Base-by-base conservation (phyloP, 1,140 invertebrate species). In the Lepidostoma basale region DNA sequence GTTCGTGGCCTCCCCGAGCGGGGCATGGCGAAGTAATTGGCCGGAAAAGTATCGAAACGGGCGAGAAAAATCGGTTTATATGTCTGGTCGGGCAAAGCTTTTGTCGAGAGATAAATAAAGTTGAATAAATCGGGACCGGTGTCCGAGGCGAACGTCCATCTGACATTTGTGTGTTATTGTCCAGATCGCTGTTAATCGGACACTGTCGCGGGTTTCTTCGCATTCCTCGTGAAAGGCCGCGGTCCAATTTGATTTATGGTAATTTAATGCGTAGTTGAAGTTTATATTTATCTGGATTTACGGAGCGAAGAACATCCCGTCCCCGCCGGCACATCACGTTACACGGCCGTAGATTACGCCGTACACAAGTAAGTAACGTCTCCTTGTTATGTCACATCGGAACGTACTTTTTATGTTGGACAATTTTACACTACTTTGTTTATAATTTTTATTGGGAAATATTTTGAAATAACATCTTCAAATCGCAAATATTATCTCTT, bases 91-190 rank as follows among this genome's bases (percentile, higher is more conserved):
- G 75, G 78, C 76, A 73, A 75, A 77, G 79, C 81, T 81, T 80
- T 83, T 83, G 79, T 81, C 79, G 78, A 75, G 77, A 79, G 78
- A 80, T 82, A 82, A 81, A 62, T 62, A 80, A 76, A 82, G 80
- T 62, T 79, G 79, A 82, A 82, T 76, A 79, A 78, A 77, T 80
- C 78, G 75, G 23, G 52, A 22, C 42, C 44, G 39, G 47, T 49
- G 22, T 60, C 42, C 12, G 23, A n/a, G 62, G 20, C 6, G 20
- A 47, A 47, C 23, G 44, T 56, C 52, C n/a, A 42, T 60, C 25
- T 60, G 56, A 60, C 56, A 60, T 26, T 60, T 60, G 23, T 23
- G 20, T 60, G 56, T 60, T 60, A 42, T 60, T 60, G 56, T 60
- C 16, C 49, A 10, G 16, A 22, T 5, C 33, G 23, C 20, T 18